A percentile compares a stretch with the other conserved stretches of the same genome.
Conservation (phyloP, 2,888 invertebrate species). For the Leistus spinibarbis region DNA sequence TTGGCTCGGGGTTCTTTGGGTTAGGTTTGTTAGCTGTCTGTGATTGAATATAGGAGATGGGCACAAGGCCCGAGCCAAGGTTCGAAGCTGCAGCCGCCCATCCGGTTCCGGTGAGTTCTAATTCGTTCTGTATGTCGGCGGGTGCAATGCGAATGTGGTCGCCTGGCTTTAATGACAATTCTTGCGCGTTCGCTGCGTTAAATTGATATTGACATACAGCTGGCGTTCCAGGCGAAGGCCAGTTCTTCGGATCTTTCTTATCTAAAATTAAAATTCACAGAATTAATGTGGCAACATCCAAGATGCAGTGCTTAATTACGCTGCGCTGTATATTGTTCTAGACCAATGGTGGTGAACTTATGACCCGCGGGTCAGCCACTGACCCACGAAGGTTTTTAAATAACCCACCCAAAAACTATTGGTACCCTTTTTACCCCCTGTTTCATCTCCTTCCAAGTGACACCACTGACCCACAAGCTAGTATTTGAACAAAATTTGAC, state of each 20-base stretch:
- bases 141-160: slow-evolving; percentile 85
- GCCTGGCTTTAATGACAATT: slow-evolving; percentile 77
- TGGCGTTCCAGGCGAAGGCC: slow-evolving; percentile 68
- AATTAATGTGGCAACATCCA: too few species aligned
- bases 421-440: too few species aligned
- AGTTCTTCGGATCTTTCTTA: slow-evolving; percentile 67
- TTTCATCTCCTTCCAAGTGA: too few species aligned
- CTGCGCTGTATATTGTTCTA: too few species aligned
- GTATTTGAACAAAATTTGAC: too few species aligned
- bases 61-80: slow-evolving; percentile 66
- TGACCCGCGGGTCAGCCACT: too few species aligned
- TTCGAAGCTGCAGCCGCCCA: slow-evolving; percentile 71
- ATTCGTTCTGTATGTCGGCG: slow-evolving; percentile 74
- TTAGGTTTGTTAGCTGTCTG: not conserved
- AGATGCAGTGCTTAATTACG: too few species aligned
- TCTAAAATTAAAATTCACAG: slow-evolving; percentile 45
- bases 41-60: slow-evolving; percentile 61
- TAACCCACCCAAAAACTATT: too few species aligned
- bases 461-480: too few species aligned
- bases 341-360: too few species aligned
- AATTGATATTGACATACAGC: slow-evolving; percentile 79
- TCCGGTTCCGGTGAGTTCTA: slow-evolving; percentile 67
- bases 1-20: not conserved
- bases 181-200: slow-evolving; percentile 71
- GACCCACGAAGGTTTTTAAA: too few species aligned